These are phyloP conservation scores for Cheilosia vulpina DNA, from an alignment of 2,888 invertebrate genomes.

Conservation along the genomic window DNA sequence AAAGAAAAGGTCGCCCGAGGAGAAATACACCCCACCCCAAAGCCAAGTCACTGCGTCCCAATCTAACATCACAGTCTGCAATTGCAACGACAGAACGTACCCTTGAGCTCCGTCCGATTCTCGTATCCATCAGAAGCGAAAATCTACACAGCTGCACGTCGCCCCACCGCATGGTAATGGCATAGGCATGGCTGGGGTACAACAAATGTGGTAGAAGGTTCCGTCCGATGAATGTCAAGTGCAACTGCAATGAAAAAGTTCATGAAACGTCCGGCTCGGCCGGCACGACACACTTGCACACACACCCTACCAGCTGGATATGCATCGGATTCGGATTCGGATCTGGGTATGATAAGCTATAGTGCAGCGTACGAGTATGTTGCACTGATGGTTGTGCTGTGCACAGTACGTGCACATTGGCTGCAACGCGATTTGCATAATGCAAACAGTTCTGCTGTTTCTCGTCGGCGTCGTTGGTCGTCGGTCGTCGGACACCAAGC, in stretches of 20 bases:
- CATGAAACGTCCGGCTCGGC: slow-evolving; percentile 69
- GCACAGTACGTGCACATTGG: slow-evolving; percentile 53
- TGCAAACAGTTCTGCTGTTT: slow-evolving; percentile 27
- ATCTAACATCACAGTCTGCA: slow-evolving; percentile 36
- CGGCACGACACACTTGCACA: slow-evolving; percentile 42
- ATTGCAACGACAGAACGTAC: slow-evolving; percentile 26
- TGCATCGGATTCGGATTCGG: slow-evolving; percentile 54
- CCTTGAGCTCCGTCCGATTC: slow-evolving; percentile 62
- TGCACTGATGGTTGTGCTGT: slow-evolving; percentile 27
- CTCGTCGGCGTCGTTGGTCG: neutral
- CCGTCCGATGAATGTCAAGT: slow-evolving; percentile 71
- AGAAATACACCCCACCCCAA: slow-evolving; percentile 17
- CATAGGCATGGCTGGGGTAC: slow-evolving; percentile 12
- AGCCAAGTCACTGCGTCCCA: slow-evolving; percentile 5
- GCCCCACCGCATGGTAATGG: neutral
- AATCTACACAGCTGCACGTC: slow-evolving; percentile 23
- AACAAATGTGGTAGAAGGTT: slow-evolving; percentile 48
- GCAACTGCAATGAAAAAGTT: slow-evolving; percentile 64
- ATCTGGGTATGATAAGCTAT: slow-evolving; percentile 50
- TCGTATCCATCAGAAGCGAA: slow-evolving; percentile 19
- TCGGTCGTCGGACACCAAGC: neutral
- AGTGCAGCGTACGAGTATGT: slow-evolving; percentile 12
- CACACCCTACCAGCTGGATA: slow-evolving; percentile 54
- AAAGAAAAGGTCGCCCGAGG: slow-evolving; percentile 48
- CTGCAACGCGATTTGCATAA: slow-evolving; percentile 69